Evolutionary conservation across 2,113 vertebrate species (phyloP), one percentile per base, ranked within the genome.

Genomic region (Passer domesticus): DNA sequence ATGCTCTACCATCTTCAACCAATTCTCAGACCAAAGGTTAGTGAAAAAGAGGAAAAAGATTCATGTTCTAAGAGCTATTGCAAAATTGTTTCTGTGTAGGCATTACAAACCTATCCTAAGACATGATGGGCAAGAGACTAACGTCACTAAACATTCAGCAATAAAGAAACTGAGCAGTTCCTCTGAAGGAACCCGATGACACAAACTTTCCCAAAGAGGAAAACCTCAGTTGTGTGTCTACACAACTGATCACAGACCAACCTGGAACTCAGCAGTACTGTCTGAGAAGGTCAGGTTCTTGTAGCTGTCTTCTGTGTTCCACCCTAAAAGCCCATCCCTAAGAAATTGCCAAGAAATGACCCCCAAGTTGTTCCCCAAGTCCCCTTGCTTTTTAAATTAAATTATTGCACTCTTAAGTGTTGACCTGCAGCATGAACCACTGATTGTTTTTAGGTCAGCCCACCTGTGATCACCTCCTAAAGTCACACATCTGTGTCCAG

Each of bases 381-480:
- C 25, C 35, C 25, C 25, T 21, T n/a, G 43, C 6, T 44, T 60
- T 47, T 30, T 18, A 50, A 31, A 30, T 33, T 35, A 39, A 60
- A 37, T 31, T 81, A 52, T 92, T 39, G 27, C 1, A 41, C 19
- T 70, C 59, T 14, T 14, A 43, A 73, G 18, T 16, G 24, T 63
- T 63, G 81, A 20, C 23, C 20, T 28, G 47, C 67, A 91, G 28
- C 27, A 46, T 30, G 19, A 59, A 58, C 23, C 67, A 23, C 16
- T 16, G 12, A 5, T 7, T 31, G 39, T 18, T 75, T 70, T 69
- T 27, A 35, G 30, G 33, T 47, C 41, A 44, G 63, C 97, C 96
- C 90, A 99, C 99, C 99, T 99, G 98, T 99, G 99, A 89, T 99
- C 99, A 15, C 99, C 99, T 79, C 99, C 99, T 47, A 99, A 92